Base-by-base conservation (phyloP, 2,113 vertebrate genomes). In the Sinocyclocheilus grahami region DNA sequence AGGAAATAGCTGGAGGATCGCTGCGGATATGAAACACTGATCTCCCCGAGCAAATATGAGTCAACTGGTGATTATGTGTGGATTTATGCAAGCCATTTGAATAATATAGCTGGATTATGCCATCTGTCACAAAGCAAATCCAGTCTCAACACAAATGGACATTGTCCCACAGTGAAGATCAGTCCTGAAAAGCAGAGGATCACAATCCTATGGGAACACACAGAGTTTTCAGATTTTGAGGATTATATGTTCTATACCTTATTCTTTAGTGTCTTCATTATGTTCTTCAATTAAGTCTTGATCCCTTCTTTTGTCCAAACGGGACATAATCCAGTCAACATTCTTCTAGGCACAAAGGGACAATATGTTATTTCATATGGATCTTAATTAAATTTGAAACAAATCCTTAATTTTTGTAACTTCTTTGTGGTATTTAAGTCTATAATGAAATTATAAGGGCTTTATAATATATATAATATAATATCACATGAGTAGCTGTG, bases 41-140 rank as follows among this genome's bases (percentile, higher is more conserved):
- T 83, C 81, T 71, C 27, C 46, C 48, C 4, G 0, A 74, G 82
- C 82, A 71, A 83, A 71, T 71, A 72, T 83, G 20, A 53, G 24
- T 72, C 30, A 83, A 74, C 20, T 72, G 30, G 67, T 55, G 82
- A 74, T 83, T 83, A 84, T 83, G 69, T 27, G n/a, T 82, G 72
- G 72, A 89, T 67, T 82, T 65, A 72, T 74, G 24, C 39, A 51
- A 86, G 58, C 58, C 24, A 20, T 62, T 81, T 77, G 79, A 76
- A 53, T 82, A 80, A 75, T 80, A 60, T 72, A 82, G 14, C 42
- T 82, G 60, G 58, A 82, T 72, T 82, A 30, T 75, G 10, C 58
- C 69, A 89, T 86, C 82, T 88, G 76, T 86, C 69, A 42, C 82
- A 75, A 39, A 84, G 42, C 30, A 65, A 82, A 89, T 39, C 53